Evolutionary conservation across 2,113 vertebrate species (phyloP).

Genomic region (Melanostigma gelatinosum): DNA sequence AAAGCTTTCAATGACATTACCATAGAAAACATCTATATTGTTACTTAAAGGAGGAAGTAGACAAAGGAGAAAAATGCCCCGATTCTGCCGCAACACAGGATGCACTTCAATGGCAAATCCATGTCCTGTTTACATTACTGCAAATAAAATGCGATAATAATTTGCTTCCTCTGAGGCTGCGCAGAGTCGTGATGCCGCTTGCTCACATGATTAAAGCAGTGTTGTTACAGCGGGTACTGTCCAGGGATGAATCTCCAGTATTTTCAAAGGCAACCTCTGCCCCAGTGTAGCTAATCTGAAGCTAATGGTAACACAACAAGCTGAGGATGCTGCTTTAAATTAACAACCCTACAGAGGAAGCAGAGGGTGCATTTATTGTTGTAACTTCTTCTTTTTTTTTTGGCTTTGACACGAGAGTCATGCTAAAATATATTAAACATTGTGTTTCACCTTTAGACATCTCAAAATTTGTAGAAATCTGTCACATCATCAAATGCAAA

Average conservation of each 20-base stretch:
- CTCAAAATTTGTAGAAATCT: slow-evolving; percentile 26
- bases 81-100: slow-evolving; percentile 25
- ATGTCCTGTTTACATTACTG: slow-evolving; percentile 30
- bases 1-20: slow-evolving; percentile 20
- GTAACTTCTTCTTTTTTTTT: slow-evolving; percentile 29
- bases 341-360: slow-evolving; percentile 12
- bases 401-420: slow-evolving; percentile 42
- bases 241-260: slow-evolving; percentile 12
- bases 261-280: slow-evolving; percentile 5
- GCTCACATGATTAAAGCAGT: slow-evolving; percentile 10
- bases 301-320: slow-evolving; percentile 7
- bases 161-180: slow-evolving; percentile 24
- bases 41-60: slow-evolving; percentile 25
- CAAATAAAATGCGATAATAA: slow-evolving; percentile 6
- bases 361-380: slow-evolving; percentile 7
- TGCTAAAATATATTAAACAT: slow-evolving; percentile 36
- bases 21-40: slow-evolving; percentile 25
- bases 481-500: slow-evolving; percentile 10
- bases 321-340: not conserved
- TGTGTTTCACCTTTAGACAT: slow-evolving; percentile 43
- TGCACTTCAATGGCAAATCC: slow-evolving; percentile 30
- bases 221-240: slow-evolving; percentile 2
- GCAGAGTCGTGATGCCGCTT: slow-evolving; percentile 15
- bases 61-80: slow-evolving; percentile 24
- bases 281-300: not conserved